phyloP scores from a whole-genome alignment of 1,140 invertebrate species.

The Oryzaephilus surinamensis region DNA sequence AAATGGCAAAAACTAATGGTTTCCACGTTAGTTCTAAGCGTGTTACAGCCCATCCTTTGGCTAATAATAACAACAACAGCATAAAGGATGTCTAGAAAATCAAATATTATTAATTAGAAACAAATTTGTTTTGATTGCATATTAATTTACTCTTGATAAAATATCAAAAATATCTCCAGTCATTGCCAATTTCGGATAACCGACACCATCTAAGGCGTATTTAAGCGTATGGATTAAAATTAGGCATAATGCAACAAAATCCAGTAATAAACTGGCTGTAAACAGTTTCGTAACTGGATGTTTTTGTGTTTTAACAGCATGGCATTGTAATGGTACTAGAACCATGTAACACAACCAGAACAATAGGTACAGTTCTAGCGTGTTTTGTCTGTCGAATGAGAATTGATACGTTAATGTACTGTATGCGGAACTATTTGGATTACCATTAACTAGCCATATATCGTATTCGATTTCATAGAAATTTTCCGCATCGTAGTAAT shows the following conservation, averaged over 20 bases:
- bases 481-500: conserved; percentile 43
- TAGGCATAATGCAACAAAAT: conserved; percentile 73
- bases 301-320: conserved; percentile 72
- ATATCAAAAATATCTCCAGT: conserved; percentile 88
- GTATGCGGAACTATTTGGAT: conserved; percentile 71
- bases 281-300: conserved; percentile 89
- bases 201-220: conserved; percentile 82
- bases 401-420: conserved; percentile 91
- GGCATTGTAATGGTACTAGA: conserved; percentile 78
- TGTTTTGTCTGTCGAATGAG: conserved; percentile 91
- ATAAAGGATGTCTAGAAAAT: conserved; percentile 79
- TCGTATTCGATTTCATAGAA: conserved; percentile 67
- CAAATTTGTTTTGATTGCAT: background rate
- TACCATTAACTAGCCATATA: conserved; percentile 93
- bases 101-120: conserved; percentile 1
- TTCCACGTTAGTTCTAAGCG: conserved; percentile 77
- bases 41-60: conserved; percentile 96
- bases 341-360: conserved; percentile 83
- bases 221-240: conserved; percentile 83
- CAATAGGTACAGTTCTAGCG: conserved; percentile 81
- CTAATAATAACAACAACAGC: conserved; percentile 83
- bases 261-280: conserved; percentile 73
- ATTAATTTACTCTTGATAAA: conserved; percentile 54
- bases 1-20: conserved; percentile 77
- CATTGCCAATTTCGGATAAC: conserved; percentile 66